Percentiles rank a stretch among this genome's conserved stretches.
These are phyloP conservation scores for Cyprinodon diabolis DNA, from an alignment of 2,797 vertebrate genomes.

Conservation along the genomic window DNA sequence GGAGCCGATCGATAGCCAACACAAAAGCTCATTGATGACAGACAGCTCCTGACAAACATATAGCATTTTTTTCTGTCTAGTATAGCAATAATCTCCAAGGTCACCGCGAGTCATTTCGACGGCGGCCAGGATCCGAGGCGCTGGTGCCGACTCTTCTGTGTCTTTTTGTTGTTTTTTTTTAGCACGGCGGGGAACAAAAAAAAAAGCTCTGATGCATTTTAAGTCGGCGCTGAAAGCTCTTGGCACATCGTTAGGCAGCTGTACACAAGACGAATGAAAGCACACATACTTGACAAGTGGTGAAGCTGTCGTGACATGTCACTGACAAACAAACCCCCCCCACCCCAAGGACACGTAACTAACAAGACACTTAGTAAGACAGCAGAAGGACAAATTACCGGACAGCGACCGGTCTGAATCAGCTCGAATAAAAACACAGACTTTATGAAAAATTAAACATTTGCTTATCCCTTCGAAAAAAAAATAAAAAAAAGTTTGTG, in stretches of 20 bases:
- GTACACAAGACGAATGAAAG: conserved; percentile 55
- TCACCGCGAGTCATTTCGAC: conserved; percentile 62
- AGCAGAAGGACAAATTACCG: conserved; percentile 40
- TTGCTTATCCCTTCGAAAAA: conserved; percentile 14
- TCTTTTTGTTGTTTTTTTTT: conserved; percentile 40
- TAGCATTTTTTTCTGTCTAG: conserved; percentile 80
- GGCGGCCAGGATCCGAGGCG: conserved; percentile 14
- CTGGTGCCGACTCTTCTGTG: conserved; percentile 24
- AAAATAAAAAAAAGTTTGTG: conserved; percentile 34
- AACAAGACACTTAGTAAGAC: conserved; percentile 35
- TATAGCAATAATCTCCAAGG: conserved; percentile 82
- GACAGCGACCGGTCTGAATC: conserved; percentile 15
- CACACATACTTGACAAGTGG: conserved; percentile 51
- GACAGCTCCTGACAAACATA: conserved; percentile 82
- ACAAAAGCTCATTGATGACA: conserved; percentile 81
- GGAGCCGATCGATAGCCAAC: conserved; percentile 77
- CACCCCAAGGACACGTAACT: conserved; percentile 53
- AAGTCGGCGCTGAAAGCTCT: conserved; percentile 61
- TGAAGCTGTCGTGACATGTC: conserved; percentile 53
- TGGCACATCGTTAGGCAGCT: conserved; percentile 68
- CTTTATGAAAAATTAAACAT: conserved; percentile 11
- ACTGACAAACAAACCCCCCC: conserved; percentile 51
- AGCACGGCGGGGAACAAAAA: conserved; percentile 34
- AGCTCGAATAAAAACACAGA: conserved; percentile 30
- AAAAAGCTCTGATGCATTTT: conserved; percentile 63